Evolutionary conservation across 2,113 vertebrate genomes (phyloP).

Genomic region (Xerus inauris): DNA sequence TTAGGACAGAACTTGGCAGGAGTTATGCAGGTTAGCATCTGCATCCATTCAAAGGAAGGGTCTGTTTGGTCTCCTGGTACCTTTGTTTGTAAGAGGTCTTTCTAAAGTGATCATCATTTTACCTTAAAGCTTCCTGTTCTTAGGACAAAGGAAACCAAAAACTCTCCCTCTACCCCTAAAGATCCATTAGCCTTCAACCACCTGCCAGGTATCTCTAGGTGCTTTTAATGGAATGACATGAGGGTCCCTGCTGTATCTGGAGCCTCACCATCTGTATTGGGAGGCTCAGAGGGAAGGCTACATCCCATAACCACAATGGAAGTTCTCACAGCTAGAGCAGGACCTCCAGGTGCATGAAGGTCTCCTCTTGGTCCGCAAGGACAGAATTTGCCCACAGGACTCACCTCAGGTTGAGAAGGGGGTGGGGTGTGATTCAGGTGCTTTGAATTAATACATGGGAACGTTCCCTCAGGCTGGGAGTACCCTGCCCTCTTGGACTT

Average conservation of each 20-base stretch:
- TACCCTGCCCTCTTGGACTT: too few species aligned
- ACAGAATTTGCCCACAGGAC: background rate
- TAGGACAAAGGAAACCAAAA: background rate
- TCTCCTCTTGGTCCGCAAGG: background rate
- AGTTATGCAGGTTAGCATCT: fast-evolving
- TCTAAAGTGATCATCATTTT: background rate
- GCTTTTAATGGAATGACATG: background rate
- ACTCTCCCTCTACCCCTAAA: background rate
- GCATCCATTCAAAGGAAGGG: background rate
- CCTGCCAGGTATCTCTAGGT: background rate
- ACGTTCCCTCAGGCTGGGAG: background rate
- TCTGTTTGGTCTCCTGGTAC: background rate
- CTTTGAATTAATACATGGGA: background rate
- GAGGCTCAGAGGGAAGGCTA: background rate
- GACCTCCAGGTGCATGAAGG: background rate
- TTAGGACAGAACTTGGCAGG: background rate
- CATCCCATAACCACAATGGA: background rate
- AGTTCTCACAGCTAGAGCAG: background rate
- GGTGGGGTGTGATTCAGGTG: too few species aligned
- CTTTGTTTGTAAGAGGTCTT: background rate
- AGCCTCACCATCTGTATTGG: background rate
- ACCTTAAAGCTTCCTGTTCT: background rate
- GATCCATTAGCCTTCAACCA: background rate
- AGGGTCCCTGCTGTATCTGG: fast-evolving
- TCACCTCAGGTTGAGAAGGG: background rate